Conservation (phyloP, 2,797 vertebrate species). For the Synanceia verrucosa region DNA sequence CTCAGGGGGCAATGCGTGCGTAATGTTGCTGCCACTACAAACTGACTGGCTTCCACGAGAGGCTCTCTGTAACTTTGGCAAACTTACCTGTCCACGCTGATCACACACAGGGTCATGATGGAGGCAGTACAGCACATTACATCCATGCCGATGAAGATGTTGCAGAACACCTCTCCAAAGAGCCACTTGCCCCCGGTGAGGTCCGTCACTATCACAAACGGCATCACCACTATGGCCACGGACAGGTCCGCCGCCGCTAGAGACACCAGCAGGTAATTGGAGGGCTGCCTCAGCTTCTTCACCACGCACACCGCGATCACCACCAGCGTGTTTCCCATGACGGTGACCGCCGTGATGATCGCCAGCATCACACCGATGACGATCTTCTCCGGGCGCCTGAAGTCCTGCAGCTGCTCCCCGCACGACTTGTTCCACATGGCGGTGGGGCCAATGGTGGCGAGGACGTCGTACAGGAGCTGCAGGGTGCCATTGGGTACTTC, state of each 20-base stretch:
- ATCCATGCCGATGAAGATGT: constrained; percentile 88
- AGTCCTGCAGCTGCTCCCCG: constrained; percentile 79
- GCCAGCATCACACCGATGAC: constrained; percentile 84
- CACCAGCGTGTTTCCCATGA: constrained; percentile 87
- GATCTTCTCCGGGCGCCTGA: constrained; percentile 81
- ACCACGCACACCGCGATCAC: constrained; percentile 86
- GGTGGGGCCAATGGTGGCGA: constrained; percentile 64
- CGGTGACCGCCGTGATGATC: constrained; percentile 84
- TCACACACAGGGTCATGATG: constrained; percentile 88
- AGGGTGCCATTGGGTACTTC: constrained; percentile 82
- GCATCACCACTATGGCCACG: constrained; percentile 85
- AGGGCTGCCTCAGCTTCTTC: constrained; percentile 86
- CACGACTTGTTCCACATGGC: constrained; percentile 82
- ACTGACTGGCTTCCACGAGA: background rate
- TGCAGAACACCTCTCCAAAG: constrained; percentile 86
- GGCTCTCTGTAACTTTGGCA: constrained; percentile 58
- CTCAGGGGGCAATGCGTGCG: constrained; percentile 18
- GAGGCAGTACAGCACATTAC: constrained; percentile 89
- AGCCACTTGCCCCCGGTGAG: constrained; percentile 87
- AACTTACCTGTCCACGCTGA: constrained; percentile 87
- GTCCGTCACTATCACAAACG: constrained; percentile 87
- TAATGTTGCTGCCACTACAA: constrained; percentile 21
- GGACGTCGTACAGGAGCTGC: constrained; percentile 68
- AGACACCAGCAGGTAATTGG: constrained; percentile 86
- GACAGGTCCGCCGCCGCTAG: constrained; percentile 85